These are phyloP conservation scores for Tolypeutes matacus DNA, from an alignment of 2,797 vertebrate species.

Conservation along the genomic window DNA sequence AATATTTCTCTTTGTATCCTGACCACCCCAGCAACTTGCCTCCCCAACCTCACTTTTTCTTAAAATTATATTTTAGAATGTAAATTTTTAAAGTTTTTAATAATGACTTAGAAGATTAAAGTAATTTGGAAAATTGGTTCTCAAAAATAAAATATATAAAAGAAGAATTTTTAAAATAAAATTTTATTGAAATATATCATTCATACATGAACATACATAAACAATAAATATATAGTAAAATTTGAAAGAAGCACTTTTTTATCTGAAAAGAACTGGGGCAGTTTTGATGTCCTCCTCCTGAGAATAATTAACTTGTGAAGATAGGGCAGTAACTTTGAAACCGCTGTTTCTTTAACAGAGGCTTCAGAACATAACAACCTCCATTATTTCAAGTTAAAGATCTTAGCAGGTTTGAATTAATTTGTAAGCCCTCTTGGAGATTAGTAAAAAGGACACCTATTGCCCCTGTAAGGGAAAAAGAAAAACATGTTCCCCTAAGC, in stretches of 20 bases:
- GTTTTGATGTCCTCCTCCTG: conserved; percentile 76
- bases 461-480: conserved; percentile 68
- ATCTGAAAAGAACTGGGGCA: conserved; percentile 69
- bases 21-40: neutral
- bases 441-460: conserved; percentile 70
- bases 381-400: conserved; percentile 79
- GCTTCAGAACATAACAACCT: conserved; percentile 57
- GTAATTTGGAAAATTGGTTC: conserved; percentile 67
- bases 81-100: conserved; percentile 57
- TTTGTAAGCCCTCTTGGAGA: conserved; percentile 75
- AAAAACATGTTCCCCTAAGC: conserved; percentile 67
- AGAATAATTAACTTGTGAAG: conserved; percentile 80
- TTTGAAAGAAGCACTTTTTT: conserved; percentile 56
- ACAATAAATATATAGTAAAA: no score
- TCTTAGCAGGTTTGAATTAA: conserved; percentile 78
- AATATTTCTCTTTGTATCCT: neutral
- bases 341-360: conserved; percentile 64
- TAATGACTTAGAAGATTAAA: conserved; percentile 73
- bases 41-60: neutral
- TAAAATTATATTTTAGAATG: conserved; percentile 58
- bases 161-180: conserved; percentile 23
- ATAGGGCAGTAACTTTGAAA: conserved; percentile 66
- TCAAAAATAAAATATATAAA: conserved; percentile 76
- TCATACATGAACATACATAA: no score
- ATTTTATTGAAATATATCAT: no score